Evolutionary conservation across 37 sponge, comb jelly and placozoan species (phyloP), one percentile per base, ranked within the genome.

Genomic region (Spongia lamella): DNA sequence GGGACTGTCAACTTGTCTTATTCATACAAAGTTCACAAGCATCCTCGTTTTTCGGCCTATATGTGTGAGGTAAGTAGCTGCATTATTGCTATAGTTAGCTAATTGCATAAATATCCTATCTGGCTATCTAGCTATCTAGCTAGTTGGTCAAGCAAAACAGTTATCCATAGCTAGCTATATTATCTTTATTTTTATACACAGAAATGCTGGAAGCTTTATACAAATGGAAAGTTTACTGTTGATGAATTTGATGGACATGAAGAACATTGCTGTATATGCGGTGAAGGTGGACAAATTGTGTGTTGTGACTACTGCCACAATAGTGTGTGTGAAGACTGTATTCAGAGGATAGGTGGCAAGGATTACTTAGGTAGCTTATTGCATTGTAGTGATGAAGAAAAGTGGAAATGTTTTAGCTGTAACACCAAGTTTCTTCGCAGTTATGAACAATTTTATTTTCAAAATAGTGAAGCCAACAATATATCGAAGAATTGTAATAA

Each of bases 201-300:
- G 86, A 24, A 60, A 13, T 90, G 91, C 54, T 40, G 21, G 36
- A 21, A 43, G n/a, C 59, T 56, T 15, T 83, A 49, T 65, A 68
- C 60, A 67, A 63, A 35, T 21, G 91, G 86, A 0, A 29, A 22
- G 16, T 90, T 90, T 37, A 58, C 61, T 0, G n/a, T 74, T 16
- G 73, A 58, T 29, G 74, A 50, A 5, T 5, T 43, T 43, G 89
- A 54, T 17, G 51, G 64, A 16, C 61, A 68, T 34, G 84, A 92
- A 56, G 61, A 56, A 20, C 76, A 87, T 76, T 92, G 92, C 72
- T 62, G 74, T 13, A 61, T 87, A 39, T 92, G 92, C 79, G 92
- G 92, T 2, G 92, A 87, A 19, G 89, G 92, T 26, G 89, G 85
- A 0, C 67, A 92, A 24, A 27, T 90, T 1, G 43, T 87, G 1